Evolutionary conservation across 2,888 invertebrate genomes (phyloP), one percentile per base, ranked within the genome.

Genomic region (Phaedon cochleariae): DNA sequence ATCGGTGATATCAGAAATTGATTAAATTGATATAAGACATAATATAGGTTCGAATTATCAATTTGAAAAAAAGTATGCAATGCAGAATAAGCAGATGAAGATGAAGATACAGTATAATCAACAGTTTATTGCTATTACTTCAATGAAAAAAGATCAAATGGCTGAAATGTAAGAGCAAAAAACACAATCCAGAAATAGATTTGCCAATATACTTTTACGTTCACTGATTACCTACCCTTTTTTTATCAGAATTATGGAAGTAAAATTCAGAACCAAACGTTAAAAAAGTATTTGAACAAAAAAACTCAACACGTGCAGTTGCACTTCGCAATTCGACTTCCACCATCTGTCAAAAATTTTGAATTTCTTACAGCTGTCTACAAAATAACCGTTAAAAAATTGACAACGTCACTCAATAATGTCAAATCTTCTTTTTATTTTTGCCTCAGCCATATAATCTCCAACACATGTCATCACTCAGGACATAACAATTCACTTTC

Each of bases 251-350:
- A 2, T 41, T 41, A 26, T 10, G 15, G 5, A 18, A 22, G 41
- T 21, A 57, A 22, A 45, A 45, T 18, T 18, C 15, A 2, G 6
- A 45, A 57, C 20, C 4, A 37, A 54, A 34, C 22, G 45, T 45
- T 45, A 26, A 22, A 45, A 45, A 57, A 15, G 2, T 15, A 41
- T 46, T 29, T 29, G 10, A 21, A 41, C 21, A 57, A 55, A 57
- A 55, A 46, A 41, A 41, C 41, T 41, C 45, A 45, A 57, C 57
- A 57, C 57, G 57, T 57, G 57, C 45, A 22, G 10, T 26, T 5
- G 15, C 29, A 1, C 29, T 10, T 17, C 29, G 6, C 9, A 15
- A 41, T 12, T 41, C 34, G 3, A 26, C 26, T 2, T 34, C 31
- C 2, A 34, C 31, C 10, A 15, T 12, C 41, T 41, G 41, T 41